phyloP scores from a whole-genome alignment of 2,113 vertebrate genomes.

The Saguinus midas region DNA sequence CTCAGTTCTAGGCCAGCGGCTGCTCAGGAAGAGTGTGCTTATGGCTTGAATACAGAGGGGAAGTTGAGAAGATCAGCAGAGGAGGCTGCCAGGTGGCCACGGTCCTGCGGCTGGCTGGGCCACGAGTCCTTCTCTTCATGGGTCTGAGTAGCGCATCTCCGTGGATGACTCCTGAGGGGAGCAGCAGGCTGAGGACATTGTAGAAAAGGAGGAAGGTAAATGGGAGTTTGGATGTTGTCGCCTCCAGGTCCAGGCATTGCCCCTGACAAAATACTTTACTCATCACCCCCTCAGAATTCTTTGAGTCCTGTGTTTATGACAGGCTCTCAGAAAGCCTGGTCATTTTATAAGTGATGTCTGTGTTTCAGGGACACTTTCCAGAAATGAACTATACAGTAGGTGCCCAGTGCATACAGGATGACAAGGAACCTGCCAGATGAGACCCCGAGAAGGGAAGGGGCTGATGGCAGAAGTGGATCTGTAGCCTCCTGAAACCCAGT shows the following conservation, averaged over 20 bases:
- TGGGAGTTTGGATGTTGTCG: fast-evolving
- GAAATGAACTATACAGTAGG: not conserved
- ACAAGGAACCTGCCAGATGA: too few relatives aligned
- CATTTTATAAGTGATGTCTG: not conserved
- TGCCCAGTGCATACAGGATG: not conserved
- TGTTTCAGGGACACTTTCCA: not conserved
- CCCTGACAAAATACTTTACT: not conserved
- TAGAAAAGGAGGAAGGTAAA: not conserved
- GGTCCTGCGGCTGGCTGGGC: not conserved
- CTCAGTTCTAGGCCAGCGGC: not conserved
- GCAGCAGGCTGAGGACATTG: not conserved
- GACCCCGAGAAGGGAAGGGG: not conserved
- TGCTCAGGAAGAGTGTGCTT: not conserved
- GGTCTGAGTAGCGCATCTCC: not conserved
- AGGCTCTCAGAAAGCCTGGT: not conserved
- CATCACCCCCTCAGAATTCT: not conserved
- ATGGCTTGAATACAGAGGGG: not conserved
- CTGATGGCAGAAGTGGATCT: too few relatives aligned
- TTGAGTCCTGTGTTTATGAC: not conserved
- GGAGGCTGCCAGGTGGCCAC: not conserved
- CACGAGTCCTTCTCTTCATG: fast-evolving
- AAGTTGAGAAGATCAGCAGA: too few relatives aligned
- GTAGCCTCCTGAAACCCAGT: fast-evolving
- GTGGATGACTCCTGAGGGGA: not conserved
- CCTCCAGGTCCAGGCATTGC: not conserved